phyloP scores from a whole-genome alignment of 2,113 vertebrate genomes.

The Gasterosteus nipponicus region DNA sequence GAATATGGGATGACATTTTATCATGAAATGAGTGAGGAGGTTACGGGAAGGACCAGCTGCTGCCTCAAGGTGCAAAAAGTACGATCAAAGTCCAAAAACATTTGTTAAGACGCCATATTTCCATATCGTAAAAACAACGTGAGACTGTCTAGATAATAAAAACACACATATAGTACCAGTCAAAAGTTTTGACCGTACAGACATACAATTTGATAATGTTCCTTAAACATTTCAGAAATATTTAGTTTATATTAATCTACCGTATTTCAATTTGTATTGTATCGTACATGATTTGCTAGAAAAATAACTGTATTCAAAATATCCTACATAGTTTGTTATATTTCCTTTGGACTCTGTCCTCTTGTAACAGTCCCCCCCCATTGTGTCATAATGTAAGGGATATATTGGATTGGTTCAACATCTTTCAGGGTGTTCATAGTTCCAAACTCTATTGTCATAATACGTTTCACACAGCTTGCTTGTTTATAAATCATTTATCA shows the following conservation, averaged over 20 bases:
- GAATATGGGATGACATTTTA: conserved; percentile 67
- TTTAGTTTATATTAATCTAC: too few relatives aligned
- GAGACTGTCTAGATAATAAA: neutral
- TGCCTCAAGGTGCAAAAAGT: conserved; percentile 44
- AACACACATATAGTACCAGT: too few relatives aligned
- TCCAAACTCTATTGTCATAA: neutral
- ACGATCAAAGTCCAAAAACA: conserved; percentile 33
- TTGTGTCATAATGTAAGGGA: neutral
- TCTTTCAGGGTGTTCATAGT: neutral
- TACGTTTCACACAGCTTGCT: neutral
- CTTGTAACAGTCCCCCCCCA: neutral
- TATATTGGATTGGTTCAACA: neutral
- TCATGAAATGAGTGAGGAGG: conserved; percentile 47
- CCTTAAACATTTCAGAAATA: neutral
- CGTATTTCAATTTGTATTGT: neutral
- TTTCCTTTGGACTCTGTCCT: neutral
- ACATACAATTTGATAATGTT: neutral
- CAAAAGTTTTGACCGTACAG: too few relatives aligned
- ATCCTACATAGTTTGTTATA: neutral
- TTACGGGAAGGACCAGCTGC: conserved; percentile 54
- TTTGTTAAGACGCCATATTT: neutral
- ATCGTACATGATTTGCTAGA: neutral
- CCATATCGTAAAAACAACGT: neutral
- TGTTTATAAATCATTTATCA: neutral
- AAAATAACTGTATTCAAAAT: neutral